Conservation (phyloP, 2,797 vertebrate genomes). For the Rhinichthys osculus region DNA sequence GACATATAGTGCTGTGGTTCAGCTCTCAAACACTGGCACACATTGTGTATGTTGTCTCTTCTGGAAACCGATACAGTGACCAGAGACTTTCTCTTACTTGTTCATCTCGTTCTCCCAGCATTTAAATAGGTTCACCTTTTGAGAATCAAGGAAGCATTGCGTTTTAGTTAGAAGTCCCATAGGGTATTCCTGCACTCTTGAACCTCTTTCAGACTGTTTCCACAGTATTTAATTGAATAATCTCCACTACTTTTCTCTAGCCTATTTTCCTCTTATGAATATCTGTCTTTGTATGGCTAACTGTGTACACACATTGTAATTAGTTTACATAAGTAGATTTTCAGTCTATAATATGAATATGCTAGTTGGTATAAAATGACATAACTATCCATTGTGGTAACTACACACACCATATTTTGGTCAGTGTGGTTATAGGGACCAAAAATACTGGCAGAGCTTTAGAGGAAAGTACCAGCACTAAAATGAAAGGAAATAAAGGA, state of each 20-base stretch:
- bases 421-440: slow-evolving; percentile 15
- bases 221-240: background rate
- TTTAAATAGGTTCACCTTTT: slow-evolving; percentile 57
- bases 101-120: slow-evolving; percentile 29
- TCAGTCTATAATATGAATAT: slow-evolving; percentile 6
- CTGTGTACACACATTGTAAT: background rate
- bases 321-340: slow-evolving; percentile 16
- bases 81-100: slow-evolving; percentile 16
- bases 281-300: background rate
- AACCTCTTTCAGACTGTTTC: slow-evolving; percentile 16
- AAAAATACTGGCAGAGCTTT: slow-evolving; percentile 15
- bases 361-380: background rate
- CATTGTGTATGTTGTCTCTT: slow-evolving; percentile 73
- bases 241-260: background rate
- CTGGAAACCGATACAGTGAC: slow-evolving; percentile 75
- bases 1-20: slow-evolving; percentile 8
- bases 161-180: background rate
- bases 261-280: background rate
- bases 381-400: slow-evolving; percentile 22
- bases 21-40: slow-evolving; percentile 71
- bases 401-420: slow-evolving; percentile 18
- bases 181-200: background rate
- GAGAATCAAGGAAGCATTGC: slow-evolving; percentile 46
- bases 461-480: background rate
- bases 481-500: slow-evolving; percentile 5